Evolutionary conservation across 2,113 vertebrate genomes (phyloP), one percentile per base, ranked within the genome.

Genomic region (Sinocyclocheilus anophthalmus): DNA sequence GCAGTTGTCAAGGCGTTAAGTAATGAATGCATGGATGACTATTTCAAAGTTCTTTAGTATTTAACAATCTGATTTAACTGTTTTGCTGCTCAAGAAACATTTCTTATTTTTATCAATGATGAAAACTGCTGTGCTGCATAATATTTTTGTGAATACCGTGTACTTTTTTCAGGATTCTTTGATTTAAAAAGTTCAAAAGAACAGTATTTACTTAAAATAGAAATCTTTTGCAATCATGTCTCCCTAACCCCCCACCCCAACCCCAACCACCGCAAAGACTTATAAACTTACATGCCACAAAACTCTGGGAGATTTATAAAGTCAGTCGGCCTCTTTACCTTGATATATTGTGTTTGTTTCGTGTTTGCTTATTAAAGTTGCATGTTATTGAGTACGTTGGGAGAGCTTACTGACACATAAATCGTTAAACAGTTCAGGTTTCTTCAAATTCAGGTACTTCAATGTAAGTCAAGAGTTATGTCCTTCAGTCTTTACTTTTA

Each of bases 401-500:
- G 6, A 55, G 3, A 65, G 37, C 22, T 5, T 24, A 81, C 61
- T 80, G 10, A 18, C 79, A 65, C n/a, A 50, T 81, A 20, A 48
- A 48, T 81, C 45, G 69, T 7, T 53, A 16, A 69, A 30, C 26
- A 33, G 42, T 75, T 26, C 26, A 26, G 26, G 26, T 26, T 26
- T 26, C 26, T 24, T n/a, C 18, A 13, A 48, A 65, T 63, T 26
- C 8, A 4, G 37, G 37, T 81, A 39, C 77, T 42, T 75, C 11
- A 3, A 3, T 42, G n/a, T 20, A 81, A 81, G 59, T 81, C 59
- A 48, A 81, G 77, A 57, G 53, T 42, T 55, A 83, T 81, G 22
- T 69, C 85, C 53, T 63, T 57, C 61, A 73, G 76, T 59, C 77
- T 81, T 69, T 33, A 48, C 76, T 75, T 77, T 65, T 77, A 48